phyloP scores from a whole-genome alignment of 2,888 invertebrate genomes.

The Entomobrya proxima region DNA sequence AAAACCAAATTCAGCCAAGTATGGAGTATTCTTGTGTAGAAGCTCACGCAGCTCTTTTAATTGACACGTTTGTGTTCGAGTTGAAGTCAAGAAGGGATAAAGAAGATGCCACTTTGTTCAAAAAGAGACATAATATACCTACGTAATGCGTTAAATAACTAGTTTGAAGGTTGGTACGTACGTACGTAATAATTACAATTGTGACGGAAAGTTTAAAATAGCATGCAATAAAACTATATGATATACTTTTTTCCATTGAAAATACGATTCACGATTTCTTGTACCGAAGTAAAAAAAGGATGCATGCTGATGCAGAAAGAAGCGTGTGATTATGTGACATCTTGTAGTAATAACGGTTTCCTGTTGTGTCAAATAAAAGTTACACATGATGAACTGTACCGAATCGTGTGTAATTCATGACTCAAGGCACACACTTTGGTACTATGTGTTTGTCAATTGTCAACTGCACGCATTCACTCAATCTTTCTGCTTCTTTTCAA shows the following conservation, averaged over 20 bases:
- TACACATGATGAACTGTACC: slow-evolving; percentile 56
- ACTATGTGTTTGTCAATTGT: not conserved
- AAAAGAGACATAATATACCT: too few species aligned
- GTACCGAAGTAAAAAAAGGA: not conserved
- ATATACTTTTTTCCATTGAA: slow-evolving; percentile 3
- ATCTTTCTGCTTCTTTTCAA: slow-evolving; percentile 27
- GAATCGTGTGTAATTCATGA: slow-evolving; percentile 47
- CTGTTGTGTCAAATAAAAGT: slow-evolving; percentile 51
- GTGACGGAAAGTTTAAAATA: not conserved
- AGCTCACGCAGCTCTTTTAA: slow-evolving; percentile 57
- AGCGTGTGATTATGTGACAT: slow-evolving; percentile 33
- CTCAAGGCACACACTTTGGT: not conserved
- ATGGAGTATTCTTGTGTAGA: not conserved
- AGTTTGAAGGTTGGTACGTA: not conserved
- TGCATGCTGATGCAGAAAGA: not conserved
- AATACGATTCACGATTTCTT: not conserved
- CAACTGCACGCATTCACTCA: slow-evolving; percentile 33
- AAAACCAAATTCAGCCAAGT: slow-evolving; percentile 20
- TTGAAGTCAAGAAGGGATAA: not conserved
- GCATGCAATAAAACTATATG: not conserved
- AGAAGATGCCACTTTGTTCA: not conserved
- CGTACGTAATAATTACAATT: slow-evolving; percentile 18
- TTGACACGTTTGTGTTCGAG: slow-evolving; percentile 33
- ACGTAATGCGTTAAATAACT: slow-evolving; percentile 36
- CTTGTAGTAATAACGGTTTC: slow-evolving; percentile 52